Conservation (phyloP, 2,113 vertebrate genomes). For the Lepus timidus region DNA sequence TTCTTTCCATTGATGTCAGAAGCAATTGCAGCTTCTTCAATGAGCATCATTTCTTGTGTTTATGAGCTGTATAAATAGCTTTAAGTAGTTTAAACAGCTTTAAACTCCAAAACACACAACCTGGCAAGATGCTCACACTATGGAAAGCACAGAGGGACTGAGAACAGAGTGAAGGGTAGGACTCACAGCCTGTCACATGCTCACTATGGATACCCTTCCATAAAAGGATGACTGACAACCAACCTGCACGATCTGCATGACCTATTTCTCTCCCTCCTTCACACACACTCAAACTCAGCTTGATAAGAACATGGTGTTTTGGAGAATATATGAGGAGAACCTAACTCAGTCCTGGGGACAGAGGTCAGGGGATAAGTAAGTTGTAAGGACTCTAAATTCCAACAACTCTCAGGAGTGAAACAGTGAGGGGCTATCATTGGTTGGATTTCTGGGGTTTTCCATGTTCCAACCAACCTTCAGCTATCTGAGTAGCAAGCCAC, state of each 20-base stretch:
- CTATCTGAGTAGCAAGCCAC: not conserved
- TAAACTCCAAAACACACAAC: not conserved
- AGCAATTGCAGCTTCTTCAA: not conserved
- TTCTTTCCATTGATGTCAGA: not conserved
- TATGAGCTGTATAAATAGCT: not conserved
- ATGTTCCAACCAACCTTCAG: not conserved
- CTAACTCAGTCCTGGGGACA: constrained; percentile 4
- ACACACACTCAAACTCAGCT: not conserved
- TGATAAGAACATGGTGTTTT: not conserved
- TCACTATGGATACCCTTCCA: not conserved
- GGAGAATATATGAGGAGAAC: not conserved
- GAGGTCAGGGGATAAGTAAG: not conserved
- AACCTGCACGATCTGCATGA: not conserved
- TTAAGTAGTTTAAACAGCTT: constrained; percentile 8
- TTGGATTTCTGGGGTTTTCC: not conserved
- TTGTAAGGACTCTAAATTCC: not conserved
- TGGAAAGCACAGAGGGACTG: constrained; percentile 12
- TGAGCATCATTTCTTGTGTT: constrained; percentile 1
- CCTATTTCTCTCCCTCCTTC: too few species aligned
- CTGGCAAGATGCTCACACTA: not conserved
- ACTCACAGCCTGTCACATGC: not conserved
- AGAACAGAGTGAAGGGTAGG: not conserved
- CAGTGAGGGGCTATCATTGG: not conserved
- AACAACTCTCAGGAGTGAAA: not conserved
- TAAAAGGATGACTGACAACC: not conserved